Evolutionary conservation across 2,113 vertebrate genomes (phyloP).

Genomic region (Stercorarius parasiticus): DNA sequence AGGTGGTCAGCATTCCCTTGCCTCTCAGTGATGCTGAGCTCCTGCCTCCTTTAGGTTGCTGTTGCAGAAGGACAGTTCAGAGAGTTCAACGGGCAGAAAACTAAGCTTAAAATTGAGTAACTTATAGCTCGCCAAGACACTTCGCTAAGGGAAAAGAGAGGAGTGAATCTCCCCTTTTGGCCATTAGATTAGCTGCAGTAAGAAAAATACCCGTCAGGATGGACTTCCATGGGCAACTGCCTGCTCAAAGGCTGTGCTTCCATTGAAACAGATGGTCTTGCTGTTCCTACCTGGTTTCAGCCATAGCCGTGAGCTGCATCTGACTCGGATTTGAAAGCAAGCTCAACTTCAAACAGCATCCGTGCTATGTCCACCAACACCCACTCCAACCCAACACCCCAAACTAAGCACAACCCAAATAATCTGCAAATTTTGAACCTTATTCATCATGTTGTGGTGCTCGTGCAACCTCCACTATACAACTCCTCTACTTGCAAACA

Average conservation of each 20-base stretch:
- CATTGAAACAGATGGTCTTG: not conserved
- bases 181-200: not conserved
- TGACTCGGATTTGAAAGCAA: not conserved
- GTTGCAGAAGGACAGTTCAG: not conserved
- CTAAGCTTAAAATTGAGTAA: not conserved
- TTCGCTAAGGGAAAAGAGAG: not conserved
- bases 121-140: not conserved
- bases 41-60: not conserved
- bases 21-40: not conserved
- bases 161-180: not conserved
- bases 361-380: not conserved
- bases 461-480: not conserved
- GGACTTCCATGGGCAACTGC: not conserved
- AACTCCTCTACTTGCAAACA: not conserved
- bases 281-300: not conserved
- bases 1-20: not conserved
- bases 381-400: not conserved
- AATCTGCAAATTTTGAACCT: not conserved
- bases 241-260: not conserved
- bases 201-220: not conserved
- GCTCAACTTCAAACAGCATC: not conserved
- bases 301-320: not conserved
- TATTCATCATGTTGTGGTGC: not conserved
- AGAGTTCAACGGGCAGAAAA: not conserved
- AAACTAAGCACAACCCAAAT: not conserved